Base-by-base conservation (phyloP, 2,888 invertebrate genomes). In the Atrina japonica region DNA sequence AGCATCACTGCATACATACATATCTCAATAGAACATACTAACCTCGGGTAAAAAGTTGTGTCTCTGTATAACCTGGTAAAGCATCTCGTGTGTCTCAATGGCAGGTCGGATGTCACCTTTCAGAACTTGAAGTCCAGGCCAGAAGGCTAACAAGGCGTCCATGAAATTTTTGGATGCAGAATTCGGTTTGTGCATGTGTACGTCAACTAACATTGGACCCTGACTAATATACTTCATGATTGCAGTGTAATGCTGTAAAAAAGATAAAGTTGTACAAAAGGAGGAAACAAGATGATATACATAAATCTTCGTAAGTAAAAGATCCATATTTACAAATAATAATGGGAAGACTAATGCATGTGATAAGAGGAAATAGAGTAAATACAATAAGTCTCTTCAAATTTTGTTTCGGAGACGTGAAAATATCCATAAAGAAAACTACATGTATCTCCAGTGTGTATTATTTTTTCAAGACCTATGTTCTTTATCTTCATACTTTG, bases 11-110 rank as follows among this genome's bases (percentile, higher is more conserved):
- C 35, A 35, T 35, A 11, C 11, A 35, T 35, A 35, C 11, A 35
- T 35, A 35, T 35, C 11, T 35, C 6, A n/a, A 18, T 23, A 47
- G 25, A 49, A 9, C 25, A 49, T 18, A 43, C 67, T 58, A 75
- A 89, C 89, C 88, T 99, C 99, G 0, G 99, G 99, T 86, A 99
- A 95, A 91, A 99, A 98, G 76, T 97, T 98, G 91, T 99, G 98
- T 86, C 97, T 93, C 91, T 98, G 96, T 94, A 98, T 97, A 16
- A 99, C 97, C 92, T 99, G 98, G 91, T 97, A 98, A 1, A 99
- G 93, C 97, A 99, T 98, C 91, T 99, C 99, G 89, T 99, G 99
- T 0, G 97, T 98, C 92, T 98, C 98, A n/a, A 99, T 97, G 0
- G 99, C 99, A 9, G 98, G 96, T 86, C 96, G 95, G 14, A 99